Evolutionary conservation across 2,888 invertebrate species (phyloP).

Genomic region (Chironomus tentans): DNA sequence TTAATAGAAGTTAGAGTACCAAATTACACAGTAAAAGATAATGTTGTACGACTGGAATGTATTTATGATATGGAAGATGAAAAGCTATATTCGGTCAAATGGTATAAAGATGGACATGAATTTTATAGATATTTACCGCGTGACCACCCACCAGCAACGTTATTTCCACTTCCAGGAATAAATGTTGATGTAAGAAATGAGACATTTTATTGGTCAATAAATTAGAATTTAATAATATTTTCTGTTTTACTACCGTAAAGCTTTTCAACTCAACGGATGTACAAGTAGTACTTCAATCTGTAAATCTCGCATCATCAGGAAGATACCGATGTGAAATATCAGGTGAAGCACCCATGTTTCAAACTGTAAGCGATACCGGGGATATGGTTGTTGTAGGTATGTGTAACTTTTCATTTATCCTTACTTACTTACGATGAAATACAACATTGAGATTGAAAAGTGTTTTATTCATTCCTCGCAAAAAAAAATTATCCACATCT

Average conservation of each 20-base stretch:
- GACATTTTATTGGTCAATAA: not conserved
- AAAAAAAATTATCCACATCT: no score
- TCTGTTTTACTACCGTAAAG: constrained; percentile 38
- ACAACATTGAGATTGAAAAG: constrained; percentile 28
- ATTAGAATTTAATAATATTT: not conserved
- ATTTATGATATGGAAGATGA: constrained; percentile 76
- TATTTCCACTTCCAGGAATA: constrained; percentile 70
- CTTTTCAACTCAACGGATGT: constrained; percentile 58
- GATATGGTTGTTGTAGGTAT: constrained; percentile 62
- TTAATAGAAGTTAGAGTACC: constrained; percentile 73
- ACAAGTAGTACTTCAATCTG: constrained; percentile 53
- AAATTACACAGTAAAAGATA: constrained; percentile 67
- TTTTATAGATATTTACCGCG: constrained; percentile 80
- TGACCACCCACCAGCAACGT: constrained; percentile 69
- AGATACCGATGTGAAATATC: constrained; percentile 61
- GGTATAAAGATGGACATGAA: constrained; percentile 87
- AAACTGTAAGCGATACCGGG: constrained; percentile 57
- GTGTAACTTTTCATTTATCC: constrained; percentile 34
- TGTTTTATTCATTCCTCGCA: constrained; percentile 14
- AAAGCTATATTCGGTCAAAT: constrained; percentile 79
- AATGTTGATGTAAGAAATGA: constrained; percentile 68
- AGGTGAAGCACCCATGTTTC: constrained; percentile 60
- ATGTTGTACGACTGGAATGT: constrained; percentile 67
- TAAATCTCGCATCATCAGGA: constrained; percentile 55
- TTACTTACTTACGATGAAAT: constrained; percentile 8